These are phyloP conservation scores for Myiothlypis chrysogaster DNA, from an alignment of 2,797 vertebrate species.

Conservation along the genomic window DNA sequence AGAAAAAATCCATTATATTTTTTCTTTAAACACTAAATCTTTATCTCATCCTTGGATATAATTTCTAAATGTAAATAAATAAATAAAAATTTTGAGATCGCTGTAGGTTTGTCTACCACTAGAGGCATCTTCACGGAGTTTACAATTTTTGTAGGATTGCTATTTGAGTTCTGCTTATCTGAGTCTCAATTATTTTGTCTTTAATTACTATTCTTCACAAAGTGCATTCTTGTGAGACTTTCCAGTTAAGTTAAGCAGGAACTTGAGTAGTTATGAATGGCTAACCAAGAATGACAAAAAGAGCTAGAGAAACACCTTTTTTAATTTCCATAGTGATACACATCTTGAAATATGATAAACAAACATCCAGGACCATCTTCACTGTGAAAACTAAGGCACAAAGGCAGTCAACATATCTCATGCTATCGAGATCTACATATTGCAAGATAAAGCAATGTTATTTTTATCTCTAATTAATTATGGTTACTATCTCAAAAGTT, in stretches of 20 bases:
- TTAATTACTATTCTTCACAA: neutral
- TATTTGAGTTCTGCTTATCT: neutral
- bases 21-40: neutral
- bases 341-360: neutral
- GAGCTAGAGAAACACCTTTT: neutral
- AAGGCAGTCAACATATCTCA: neutral
- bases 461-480: neutral
- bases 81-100: neutral
- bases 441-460: accelerated
- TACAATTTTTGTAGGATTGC: neutral
- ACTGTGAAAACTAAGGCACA: neutral
- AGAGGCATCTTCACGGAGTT: neutral
- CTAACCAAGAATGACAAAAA: neutral
- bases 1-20: neutral
- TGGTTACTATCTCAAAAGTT: neutral
- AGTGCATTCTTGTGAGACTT: neutral
- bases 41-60: neutral
- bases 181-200: neutral
- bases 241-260: neutral
- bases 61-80: neutral
- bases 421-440: neutral
- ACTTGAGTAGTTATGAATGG: neutral
- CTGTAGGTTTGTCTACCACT: neutral
- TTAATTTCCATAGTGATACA: neutral
- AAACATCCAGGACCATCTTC: neutral